Evolutionary conservation across 2,113 vertebrate genomes (phyloP).

Genomic region (Ceuthmochares aereus): DNA sequence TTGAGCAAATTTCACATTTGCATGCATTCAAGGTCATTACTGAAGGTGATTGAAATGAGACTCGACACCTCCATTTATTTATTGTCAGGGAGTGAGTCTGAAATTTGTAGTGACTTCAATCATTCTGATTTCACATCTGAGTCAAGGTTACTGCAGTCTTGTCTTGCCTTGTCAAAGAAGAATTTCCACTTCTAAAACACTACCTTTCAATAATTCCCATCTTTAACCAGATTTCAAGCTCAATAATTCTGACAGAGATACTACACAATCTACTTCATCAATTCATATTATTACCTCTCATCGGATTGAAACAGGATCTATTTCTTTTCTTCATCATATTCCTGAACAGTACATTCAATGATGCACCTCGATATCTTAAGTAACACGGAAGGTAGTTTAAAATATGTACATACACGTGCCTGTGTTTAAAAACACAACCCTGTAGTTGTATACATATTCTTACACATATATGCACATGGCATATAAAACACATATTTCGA

Average conservation of each 20-base stretch:
- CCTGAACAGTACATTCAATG: neutral
- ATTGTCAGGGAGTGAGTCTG: constrained; percentile 60
- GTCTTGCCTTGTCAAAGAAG: constrained; percentile 42
- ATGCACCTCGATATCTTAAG: neutral
- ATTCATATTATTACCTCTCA: constrained; percentile 7
- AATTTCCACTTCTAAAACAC: constrained; percentile 53
- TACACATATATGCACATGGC: neutral
- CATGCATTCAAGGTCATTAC: constrained; percentile 76
- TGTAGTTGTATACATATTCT: neutral
- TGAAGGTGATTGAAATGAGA: constrained; percentile 71
- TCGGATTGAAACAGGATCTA: neutral
- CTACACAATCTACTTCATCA: neutral
- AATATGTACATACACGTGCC: rapidly evolving
- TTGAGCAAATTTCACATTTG: constrained; percentile 75
- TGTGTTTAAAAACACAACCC: neutral
- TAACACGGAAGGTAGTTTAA: neutral
- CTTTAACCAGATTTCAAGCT: constrained; percentile 62
- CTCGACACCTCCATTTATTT: constrained; percentile 76
- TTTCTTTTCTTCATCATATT: neutral
- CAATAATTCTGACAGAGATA: constrained; percentile 16
- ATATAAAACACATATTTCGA: neutral
- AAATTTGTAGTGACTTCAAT: constrained; percentile 70
- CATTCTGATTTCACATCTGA: constrained; percentile 42
- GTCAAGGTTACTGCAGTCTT: constrained; percentile 49
- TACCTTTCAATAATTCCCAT: constrained; percentile 2